Evolutionary conservation across 1,140 invertebrate species (phyloP), one percentile per base, ranked within the genome.

Genomic region (Lethrus apterus): DNA sequence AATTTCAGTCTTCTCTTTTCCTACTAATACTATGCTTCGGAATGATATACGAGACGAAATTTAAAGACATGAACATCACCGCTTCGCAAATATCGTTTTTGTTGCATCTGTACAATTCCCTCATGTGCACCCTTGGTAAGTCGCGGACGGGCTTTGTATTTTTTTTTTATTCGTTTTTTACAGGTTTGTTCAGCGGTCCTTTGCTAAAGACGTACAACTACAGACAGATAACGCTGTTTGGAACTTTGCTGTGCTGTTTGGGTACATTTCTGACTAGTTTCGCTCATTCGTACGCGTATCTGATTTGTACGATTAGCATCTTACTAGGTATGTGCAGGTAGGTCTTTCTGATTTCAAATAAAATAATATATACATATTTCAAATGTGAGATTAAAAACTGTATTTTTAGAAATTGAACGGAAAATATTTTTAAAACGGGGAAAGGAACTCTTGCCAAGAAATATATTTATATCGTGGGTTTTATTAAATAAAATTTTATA

Each of bases 161-260:
- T 46, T 26, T 54, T 50, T 57, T 15, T 50, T 38, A n/a, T 38
- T 38, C 45, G 26, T 35, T 33, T 21, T 50, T 58, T 53, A 18
- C 44, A 55, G 64, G 64, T 10, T 56, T 66, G 32, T 51, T 66
- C 26, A 55, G 56, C 19, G 64, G 62, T 13, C 64, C 64, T 5
- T 48, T 66, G n/a, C 31, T 66, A 21, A 65, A 62, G 49, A 50
- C 44, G 36, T 64, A 60, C 42, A 51, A 52, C 21, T 63, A 57
- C 41, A 45, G 54, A 30, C 50, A 48, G 10, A 56, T 62, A 0
- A 59, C 60, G 4, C 48, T 61, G 31, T 15, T 53, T 30, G 64
- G 63, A 9, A 48, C 51, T 9, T 34, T 23, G 3, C 10, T 65
- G 1, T 54, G 64, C 47, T 59, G 54, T 34, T 19, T 53, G 2